phyloP scores from a whole-genome alignment of 2,113 vertebrate species.

The Xenus cinereus region DNA sequence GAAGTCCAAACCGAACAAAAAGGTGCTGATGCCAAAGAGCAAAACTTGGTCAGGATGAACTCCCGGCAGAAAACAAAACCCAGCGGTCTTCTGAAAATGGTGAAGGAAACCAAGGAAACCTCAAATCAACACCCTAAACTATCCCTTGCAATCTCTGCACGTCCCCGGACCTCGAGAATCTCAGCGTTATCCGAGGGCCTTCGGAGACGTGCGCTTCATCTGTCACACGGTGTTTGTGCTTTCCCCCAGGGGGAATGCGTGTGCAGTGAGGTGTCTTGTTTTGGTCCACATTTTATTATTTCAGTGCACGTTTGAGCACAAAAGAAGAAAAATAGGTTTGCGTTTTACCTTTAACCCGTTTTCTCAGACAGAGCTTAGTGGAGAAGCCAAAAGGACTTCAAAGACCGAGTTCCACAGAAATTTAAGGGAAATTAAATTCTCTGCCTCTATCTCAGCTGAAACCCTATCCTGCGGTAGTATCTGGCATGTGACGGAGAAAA shows the following conservation, averaged over 20 bases:
- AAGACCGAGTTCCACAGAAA: neutral
- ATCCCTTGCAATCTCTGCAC: neutral
- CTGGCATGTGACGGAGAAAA: neutral
- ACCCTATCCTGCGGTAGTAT: neutral
- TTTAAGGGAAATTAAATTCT: neutral
- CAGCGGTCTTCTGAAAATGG: neutral
- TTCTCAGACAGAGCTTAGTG: neutral
- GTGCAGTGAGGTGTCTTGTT: neutral
- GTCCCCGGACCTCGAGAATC: neutral
- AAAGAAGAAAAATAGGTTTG: neutral
- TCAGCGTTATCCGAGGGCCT: neutral
- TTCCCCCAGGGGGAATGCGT: neutral
- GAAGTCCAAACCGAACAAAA: rapidly evolving
- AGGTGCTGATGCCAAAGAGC: rapidly evolving
- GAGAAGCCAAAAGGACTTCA: neutral
- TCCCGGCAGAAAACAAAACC: neutral
- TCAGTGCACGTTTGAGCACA: neutral
- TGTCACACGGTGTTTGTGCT: neutral
- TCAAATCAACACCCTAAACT: neutral
- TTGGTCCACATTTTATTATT: neutral
- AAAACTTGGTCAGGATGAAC: neutral
- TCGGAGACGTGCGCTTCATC: neutral
- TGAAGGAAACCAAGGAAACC: conserved; percentile 19
- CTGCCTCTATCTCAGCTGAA: neutral
- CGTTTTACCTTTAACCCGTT: neutral